Conservation (phyloP, 1,140 invertebrate genomes). For the Neelides sp. region DNA sequence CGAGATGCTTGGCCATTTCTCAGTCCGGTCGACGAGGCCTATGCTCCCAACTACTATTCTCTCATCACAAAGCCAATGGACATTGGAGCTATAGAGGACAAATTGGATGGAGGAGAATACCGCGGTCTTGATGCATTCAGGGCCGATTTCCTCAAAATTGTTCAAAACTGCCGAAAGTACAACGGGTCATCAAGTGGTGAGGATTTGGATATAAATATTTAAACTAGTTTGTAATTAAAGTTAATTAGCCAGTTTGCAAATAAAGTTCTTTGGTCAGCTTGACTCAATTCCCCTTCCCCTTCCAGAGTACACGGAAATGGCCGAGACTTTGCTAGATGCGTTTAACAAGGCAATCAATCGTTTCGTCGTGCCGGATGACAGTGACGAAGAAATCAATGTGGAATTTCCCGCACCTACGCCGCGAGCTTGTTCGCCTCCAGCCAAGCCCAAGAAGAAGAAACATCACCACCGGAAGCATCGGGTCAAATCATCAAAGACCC, state of each 20-base stretch:
- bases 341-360: slow-evolving; percentile 64
- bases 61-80: slow-evolving; percentile 59
- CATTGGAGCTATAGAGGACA: slow-evolving; percentile 72
- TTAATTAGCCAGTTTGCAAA: slow-evolving; percentile 2
- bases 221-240: not conserved
- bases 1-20: slow-evolving; percentile 84
- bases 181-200: slow-evolving; percentile 83
- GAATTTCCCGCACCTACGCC: too few species aligned
- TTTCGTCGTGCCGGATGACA: slow-evolving; percentile 63
- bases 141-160: slow-evolving; percentile 74
- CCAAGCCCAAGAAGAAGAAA: slow-evolving; percentile 26
- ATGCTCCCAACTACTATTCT: slow-evolving; percentile 71
- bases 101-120: slow-evolving; percentile 66
- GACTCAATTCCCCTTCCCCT: slow-evolving; percentile 28
- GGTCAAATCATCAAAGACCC: too few species aligned
- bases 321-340: slow-evolving; percentile 60
- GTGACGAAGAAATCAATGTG: slow-evolving; percentile 43
- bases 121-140: slow-evolving; percentile 65
- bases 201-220: slow-evolving; percentile 20
- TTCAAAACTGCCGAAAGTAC: slow-evolving; percentile 79
- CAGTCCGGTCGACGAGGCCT: slow-evolving; percentile 78
- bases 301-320: slow-evolving; percentile 78
- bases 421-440: not conserved
- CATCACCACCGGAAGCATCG: too few species aligned
- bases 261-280: not conserved